These are phyloP conservation scores for Caenorhabditis panamensis DNA, from an alignment of 2,888 invertebrate species.

Conservation along the genomic window DNA sequence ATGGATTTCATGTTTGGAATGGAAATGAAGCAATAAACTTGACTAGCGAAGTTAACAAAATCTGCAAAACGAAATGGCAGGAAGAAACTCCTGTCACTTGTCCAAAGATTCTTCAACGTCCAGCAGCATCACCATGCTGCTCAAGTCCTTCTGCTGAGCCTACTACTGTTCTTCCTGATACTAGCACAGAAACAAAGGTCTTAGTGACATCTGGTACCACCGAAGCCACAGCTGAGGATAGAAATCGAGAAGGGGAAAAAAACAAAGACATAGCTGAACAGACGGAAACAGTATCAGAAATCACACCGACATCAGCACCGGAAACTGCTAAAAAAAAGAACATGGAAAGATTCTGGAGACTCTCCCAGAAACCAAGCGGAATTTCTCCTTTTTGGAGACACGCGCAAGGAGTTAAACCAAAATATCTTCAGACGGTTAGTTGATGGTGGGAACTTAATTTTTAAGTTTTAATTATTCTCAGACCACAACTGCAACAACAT, in stretches of 20 bases:
- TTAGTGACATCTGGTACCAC: too few species aligned
- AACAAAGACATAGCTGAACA: conserved; percentile 7
- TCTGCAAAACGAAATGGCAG: conserved; percentile 77
- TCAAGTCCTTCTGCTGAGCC: conserved; percentile 44
- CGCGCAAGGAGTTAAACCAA: conserved; percentile 48
- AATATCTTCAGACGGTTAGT: conserved; percentile 59
- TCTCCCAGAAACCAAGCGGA: conserved; percentile 69
- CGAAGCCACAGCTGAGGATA: too few species aligned
- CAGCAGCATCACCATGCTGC: conserved; percentile 73
- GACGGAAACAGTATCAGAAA: background rate
- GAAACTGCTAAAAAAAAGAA: conserved; percentile 70
- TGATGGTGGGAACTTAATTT: too few species aligned
- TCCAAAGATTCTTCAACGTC: conserved; percentile 72
- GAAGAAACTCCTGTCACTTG: conserved; percentile 73
- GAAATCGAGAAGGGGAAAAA: conserved; percentile 9
- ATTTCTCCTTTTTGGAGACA: conserved; percentile 63
- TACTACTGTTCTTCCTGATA: conserved; percentile 49
- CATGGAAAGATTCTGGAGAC: conserved; percentile 79
- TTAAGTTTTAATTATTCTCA: too few species aligned
- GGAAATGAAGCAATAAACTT: conserved; percentile 80
- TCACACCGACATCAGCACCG: background rate
- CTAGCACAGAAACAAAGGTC: conserved; percentile 26
- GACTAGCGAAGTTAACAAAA: conserved; percentile 78
- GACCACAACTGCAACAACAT: conserved; percentile 53
- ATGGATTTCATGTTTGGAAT: conserved; percentile 81